These are phyloP conservation scores for Caenorhabditis japonica DNA, from an alignment of 2,888 invertebrate genomes.

Conservation along the genomic window DNA sequence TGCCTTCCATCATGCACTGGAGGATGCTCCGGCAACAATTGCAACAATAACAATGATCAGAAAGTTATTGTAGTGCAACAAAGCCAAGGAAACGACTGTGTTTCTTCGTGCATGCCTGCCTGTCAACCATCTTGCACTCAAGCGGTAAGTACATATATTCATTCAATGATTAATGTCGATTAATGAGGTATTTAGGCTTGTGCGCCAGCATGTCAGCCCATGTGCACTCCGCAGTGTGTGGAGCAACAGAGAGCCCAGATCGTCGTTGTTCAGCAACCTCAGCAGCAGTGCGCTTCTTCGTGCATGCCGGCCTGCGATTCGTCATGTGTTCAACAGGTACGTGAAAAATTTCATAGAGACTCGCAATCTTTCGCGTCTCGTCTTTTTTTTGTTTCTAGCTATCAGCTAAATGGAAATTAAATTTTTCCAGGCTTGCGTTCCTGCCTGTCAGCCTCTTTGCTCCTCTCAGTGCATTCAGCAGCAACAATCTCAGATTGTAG, in stretches of 20 bases:
- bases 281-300: conserved; percentile 60
- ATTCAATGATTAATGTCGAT: too few species aligned
- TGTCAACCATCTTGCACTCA: conserved; percentile 67
- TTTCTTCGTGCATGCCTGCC: conserved; percentile 67
- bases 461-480: conserved; percentile 60
- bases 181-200: conserved; percentile 28
- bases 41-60: conserved; percentile 41
- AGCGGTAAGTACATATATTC: conserved; percentile 36
- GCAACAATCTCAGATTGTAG: conserved; percentile 60
- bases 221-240: conserved; percentile 62
- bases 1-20: conserved; percentile 60
- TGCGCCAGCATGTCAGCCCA: conserved; percentile 67
- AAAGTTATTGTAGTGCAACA: conserved; percentile 60
- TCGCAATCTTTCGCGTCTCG: too few species aligned
- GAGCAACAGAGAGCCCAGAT: conserved; percentile 58
- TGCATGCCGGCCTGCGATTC: conserved; percentile 53
- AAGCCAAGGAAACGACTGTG: conserved; percentile 56
- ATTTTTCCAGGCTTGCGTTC: conserved; percentile 59
- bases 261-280: conserved; percentile 55
- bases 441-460: conserved; percentile 71
- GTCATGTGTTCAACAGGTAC: conserved; percentile 56
- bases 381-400: too few species aligned
- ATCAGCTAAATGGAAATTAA: too few species aligned
- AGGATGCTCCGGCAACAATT: conserved; percentile 44
- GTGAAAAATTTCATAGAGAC: not conserved